Evolutionary conservation across 2,888 invertebrate genomes (phyloP).

Genomic region (Thera obeliscata): DNA sequence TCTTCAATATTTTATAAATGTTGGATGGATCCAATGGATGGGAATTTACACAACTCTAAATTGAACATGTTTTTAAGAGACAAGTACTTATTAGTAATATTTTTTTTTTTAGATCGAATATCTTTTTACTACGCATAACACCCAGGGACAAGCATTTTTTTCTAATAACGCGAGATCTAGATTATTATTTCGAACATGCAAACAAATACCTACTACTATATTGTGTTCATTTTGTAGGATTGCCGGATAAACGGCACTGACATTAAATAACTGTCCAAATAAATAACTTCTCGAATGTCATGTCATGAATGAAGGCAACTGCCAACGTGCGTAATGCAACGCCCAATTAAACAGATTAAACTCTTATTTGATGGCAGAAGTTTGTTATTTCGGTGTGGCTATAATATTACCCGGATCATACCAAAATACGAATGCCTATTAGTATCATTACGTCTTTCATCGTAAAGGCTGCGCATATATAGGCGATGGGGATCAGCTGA

Average conservation of each 20-base stretch:
- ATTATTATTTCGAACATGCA: neutral
- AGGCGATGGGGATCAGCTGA: too few relatives aligned
- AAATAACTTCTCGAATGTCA: neutral
- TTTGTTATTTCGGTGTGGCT: neutral
- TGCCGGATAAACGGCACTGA: too few relatives aligned
- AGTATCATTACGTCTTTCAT: too few relatives aligned
- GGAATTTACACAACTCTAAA: slow-evolving; percentile 7
- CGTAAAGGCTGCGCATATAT: too few relatives aligned
- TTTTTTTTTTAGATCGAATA: neutral
- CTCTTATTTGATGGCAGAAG: neutral
- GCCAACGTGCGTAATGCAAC: neutral
- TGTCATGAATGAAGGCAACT: neutral
- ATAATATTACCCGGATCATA: neutral
- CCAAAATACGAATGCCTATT: too few relatives aligned
- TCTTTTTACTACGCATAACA: neutral
- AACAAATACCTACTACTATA: neutral
- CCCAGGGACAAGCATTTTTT: neutral
- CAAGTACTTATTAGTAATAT: neutral
- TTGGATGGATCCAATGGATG: slow-evolving; percentile 28
- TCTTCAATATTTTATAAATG: neutral
- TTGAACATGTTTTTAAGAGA: neutral
- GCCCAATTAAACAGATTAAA: neutral
- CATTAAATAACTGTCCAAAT: too few relatives aligned
- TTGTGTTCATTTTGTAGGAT: neutral
- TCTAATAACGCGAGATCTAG: neutral